Conservation (phyloP, 1,140 invertebrate species). For the Pseudachorutes palmiensis region DNA sequence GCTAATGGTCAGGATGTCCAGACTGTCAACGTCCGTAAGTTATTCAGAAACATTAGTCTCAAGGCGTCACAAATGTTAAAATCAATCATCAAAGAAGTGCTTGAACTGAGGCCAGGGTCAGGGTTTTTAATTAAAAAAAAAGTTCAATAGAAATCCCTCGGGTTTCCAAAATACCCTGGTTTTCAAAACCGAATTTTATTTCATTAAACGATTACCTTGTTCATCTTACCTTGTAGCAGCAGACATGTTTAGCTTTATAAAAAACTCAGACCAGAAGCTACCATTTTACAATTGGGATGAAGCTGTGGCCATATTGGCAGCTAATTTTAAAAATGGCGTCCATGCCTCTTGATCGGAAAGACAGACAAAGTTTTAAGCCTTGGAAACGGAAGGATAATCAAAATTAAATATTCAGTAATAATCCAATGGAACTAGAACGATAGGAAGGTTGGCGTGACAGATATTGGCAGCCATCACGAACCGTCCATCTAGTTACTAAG, state of each 20-base stretch:
- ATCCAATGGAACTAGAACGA: background rate
- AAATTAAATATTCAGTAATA: slow-evolving; percentile 1
- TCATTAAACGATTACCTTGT: no score
- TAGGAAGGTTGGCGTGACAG: background rate
- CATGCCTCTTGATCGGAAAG: background rate
- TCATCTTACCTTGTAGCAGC: no score
- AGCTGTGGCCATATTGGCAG: background rate
- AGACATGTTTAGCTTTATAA: no score
- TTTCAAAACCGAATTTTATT: no score
- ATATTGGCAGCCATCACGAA: background rate
- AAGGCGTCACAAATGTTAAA: no score
- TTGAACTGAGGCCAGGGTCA: no score
- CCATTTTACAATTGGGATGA: background rate
- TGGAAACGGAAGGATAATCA: background rate
- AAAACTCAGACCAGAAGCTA: no score
- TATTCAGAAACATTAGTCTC: background rate
- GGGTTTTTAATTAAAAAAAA: no score
- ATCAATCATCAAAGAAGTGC: no score
- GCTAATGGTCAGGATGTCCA: background rate
- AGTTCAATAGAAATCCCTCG: no score
- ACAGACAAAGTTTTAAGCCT: background rate
- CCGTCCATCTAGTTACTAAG: background rate
- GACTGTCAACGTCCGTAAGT: background rate
- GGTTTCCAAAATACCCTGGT: no score
- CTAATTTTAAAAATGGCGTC: background rate